A percentile compares a stretch with the other conserved stretches of the same genome.
phyloP scores from a whole-genome alignment of 2,888 invertebrate species.

The Choreutis nemorana region DNA sequence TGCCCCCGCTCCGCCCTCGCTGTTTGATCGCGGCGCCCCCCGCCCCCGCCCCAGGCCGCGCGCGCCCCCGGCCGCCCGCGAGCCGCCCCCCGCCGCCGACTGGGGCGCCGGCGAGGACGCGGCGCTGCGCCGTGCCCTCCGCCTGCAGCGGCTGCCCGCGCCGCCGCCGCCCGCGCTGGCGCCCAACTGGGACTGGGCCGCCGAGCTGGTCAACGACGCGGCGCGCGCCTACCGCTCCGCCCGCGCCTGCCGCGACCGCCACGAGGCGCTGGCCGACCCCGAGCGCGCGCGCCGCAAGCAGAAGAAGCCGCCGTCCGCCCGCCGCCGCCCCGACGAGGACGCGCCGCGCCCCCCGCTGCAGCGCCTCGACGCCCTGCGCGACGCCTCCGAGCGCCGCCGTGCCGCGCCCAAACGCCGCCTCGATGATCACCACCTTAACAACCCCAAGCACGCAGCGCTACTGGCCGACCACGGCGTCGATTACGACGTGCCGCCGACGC shows the following conservation, averaged over 20 bases:
- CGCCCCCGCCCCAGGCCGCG: slow-evolving; percentile 70
- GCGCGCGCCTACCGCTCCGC: slow-evolving; percentile 88
- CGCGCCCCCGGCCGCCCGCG: slow-evolving; percentile 69
- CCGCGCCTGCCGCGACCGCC: slow-evolving; percentile 90
- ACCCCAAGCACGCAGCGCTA: slow-evolving; percentile 86
- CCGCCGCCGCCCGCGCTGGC: slow-evolving; percentile 81
- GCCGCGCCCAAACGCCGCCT: slow-evolving; percentile 80
- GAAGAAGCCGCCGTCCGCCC: slow-evolving; percentile 73
- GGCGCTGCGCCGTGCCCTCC: slow-evolving; percentile 83
- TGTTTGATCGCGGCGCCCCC: slow-evolving; percentile 73
- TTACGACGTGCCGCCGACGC: slow-evolving; percentile 84
- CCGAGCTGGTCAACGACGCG: slow-evolving; percentile 89
- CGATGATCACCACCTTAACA: slow-evolving; percentile 72
- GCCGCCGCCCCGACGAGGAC: slow-evolving; percentile 73
- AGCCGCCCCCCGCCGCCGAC: slow-evolving; percentile 75
- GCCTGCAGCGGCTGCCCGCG: slow-evolving; percentile 71
- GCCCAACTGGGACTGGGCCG: slow-evolving; percentile 96
- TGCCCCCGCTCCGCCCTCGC: slow-evolving; percentile 80
- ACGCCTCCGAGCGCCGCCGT: slow-evolving; percentile 75
- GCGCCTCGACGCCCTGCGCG: slow-evolving; percentile 77
- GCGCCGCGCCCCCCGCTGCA: slow-evolving; percentile 52
- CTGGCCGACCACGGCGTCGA: slow-evolving; percentile 85
- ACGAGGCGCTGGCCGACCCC: slow-evolving; percentile 86
- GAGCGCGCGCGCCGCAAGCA: slow-evolving; percentile 90
- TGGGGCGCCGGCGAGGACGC: slow-evolving; percentile 94